Evolutionary conservation across 2,113 vertebrate genomes (phyloP), one percentile per base, ranked within the genome.

Genomic region (Saccopteryx bilineata): DNA sequence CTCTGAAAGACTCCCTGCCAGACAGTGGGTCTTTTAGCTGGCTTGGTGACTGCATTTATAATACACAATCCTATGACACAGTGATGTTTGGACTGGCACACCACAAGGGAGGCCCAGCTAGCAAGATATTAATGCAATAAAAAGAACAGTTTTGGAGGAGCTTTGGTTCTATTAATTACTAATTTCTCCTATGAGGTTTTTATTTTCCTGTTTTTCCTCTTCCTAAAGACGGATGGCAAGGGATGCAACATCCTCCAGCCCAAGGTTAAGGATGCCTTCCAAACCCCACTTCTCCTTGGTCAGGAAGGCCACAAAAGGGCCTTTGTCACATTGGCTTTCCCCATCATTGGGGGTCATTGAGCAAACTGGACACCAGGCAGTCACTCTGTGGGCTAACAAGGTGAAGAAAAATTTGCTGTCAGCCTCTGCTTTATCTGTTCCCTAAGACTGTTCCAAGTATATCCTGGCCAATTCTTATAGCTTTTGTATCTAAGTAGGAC

Each of bases 371-470:
- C 50, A 24, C 18, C 72, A 76, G 71, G 26, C 80, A 5, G 28
- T 11, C n/a, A 52, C 33, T 39, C 0, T 28, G 87, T 13, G 46
- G 39, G 17, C 48, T 0, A 8, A 52, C 66, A 9, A 72, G 81
- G 63, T 1, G 28, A 60, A 31, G 13, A 26, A 48, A 48, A 69
- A 3, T 5, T 69, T 52, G 87, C 87, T 0, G 58, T 75, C 61
- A 56, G 91, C 31, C 80, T 78, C 69, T 5, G 84, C 63, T 86
- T 58, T 86, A 68, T 90, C 69, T 92, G 80, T 66, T 80, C 80
- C 92, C 80, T 39, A 33, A 68, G 90, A 82, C 71, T 26, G 87
- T 74, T 93, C 68, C 90, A 28, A 79, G 66, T 24, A 83, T 75
- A 60, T 15, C 78, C 69, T 33, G 86, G 82, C 78, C 76, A 33